Evolutionary conservation across 2,797 vertebrate species (phyloP).

Genomic region (Paguma larvata): DNA sequence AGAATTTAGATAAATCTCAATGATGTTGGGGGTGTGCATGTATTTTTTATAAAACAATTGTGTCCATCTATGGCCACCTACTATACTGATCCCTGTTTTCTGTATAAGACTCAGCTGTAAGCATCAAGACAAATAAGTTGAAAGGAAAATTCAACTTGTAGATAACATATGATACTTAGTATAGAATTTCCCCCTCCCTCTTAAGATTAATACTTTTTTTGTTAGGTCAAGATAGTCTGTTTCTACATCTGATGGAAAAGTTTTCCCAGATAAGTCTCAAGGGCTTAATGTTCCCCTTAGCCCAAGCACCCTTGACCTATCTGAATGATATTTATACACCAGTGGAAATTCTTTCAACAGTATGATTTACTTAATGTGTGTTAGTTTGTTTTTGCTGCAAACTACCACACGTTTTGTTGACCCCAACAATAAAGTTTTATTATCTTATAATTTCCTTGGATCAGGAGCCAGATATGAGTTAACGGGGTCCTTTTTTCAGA

Average conservation of each 20-base stretch:
- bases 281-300: fast-evolving
- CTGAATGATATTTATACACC: neutral
- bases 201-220: neutral
- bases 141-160: neutral
- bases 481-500: neutral
- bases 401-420: neutral
- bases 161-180: neutral
- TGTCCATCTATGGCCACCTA: neutral
- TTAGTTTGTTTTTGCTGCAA: neutral
- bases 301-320: neutral
- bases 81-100: neutral
- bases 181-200: neutral
- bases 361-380: neutral
- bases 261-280: neutral
- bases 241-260: neutral
- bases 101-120: neutral
- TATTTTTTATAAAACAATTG: neutral
- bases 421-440: neutral
- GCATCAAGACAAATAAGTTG: neutral
- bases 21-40: fast-evolving
- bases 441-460: neutral
- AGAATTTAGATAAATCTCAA: neutral
- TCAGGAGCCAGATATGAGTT: neutral
- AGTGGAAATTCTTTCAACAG: neutral
- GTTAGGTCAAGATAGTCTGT: neutral